These are phyloP conservation scores for Sialia sialis DNA, from an alignment of 2,113 vertebrate genomes.

Conservation along the genomic window DNA sequence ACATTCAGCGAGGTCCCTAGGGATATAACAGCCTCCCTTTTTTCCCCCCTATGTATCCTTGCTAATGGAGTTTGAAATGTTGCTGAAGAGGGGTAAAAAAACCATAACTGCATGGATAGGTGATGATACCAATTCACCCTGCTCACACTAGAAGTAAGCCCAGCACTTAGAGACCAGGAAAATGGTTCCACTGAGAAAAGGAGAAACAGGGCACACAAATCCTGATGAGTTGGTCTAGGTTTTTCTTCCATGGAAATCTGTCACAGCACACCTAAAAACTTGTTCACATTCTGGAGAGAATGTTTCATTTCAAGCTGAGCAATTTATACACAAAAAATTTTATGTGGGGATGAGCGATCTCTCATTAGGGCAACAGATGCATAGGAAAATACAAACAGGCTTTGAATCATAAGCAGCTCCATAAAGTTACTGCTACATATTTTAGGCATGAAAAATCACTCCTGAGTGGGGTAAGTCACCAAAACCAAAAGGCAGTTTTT, in stretches of 20 bases:
- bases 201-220: not conserved
- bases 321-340: not conserved
- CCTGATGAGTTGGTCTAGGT: not conserved
- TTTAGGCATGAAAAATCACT: not conserved
- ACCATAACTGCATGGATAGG: not conserved
- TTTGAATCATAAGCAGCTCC: not conserved
- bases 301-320: not conserved
- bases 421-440: not conserved
- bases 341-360: not conserved
- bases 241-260: not conserved
- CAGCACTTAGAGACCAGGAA: not conserved
- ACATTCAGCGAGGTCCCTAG: conserved; percentile 17
- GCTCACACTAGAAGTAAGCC: not conserved
- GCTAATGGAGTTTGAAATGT: conserved; percentile 6
- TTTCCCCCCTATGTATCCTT: not conserved
- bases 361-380: not conserved
- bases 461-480: not conserved
- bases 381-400: not conserved
- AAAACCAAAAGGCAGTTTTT: not conserved
- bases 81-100: not conserved
- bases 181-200: not conserved
- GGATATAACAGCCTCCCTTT: not conserved
- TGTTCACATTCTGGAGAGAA: not conserved
- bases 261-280: not conserved
- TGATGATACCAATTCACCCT: not conserved